Evolutionary conservation across 2,113 vertebrate species (phyloP).

Genomic region (Triplophysa tibetana): DNA sequence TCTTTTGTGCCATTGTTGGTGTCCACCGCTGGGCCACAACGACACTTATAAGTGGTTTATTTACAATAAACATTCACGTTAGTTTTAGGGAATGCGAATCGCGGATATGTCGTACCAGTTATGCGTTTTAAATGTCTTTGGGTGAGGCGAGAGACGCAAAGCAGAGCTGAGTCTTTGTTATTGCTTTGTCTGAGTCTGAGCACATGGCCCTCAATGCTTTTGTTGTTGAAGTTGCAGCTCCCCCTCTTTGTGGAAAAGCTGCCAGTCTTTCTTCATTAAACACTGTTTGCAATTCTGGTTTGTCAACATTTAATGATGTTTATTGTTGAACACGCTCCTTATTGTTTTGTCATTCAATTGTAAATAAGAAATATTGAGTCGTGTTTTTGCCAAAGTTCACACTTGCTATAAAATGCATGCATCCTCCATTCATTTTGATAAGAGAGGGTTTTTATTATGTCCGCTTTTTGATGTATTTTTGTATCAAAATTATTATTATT

Average conservation of each 20-base stretch:
- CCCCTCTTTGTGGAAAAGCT: slow-evolving; percentile 54
- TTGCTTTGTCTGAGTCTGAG: slow-evolving; percentile 86
- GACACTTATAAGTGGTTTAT: slow-evolving; percentile 5
- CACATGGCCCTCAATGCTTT: slow-evolving; percentile 83
- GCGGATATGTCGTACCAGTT: background rate
- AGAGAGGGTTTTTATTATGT: no score
- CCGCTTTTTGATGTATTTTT: background rate
- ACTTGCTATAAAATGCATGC: background rate
- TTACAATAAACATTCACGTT: background rate
- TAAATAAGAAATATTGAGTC: background rate
- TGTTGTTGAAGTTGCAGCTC: slow-evolving; percentile 76
- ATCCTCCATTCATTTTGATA: no score
- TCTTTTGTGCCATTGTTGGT: slow-evolving; percentile 37
- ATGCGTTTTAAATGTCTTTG: background rate
- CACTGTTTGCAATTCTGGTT: background rate
- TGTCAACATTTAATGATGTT: background rate
- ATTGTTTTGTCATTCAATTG: no score
- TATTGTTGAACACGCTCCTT: background rate
- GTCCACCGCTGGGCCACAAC: background rate
- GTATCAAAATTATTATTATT: no score
- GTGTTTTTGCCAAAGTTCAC: background rate
- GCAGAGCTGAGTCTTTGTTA: slow-evolving; percentile 77
- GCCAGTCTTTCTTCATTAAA: slow-evolving; percentile 2
- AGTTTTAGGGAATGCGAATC: background rate
- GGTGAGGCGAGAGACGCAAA: background rate